phyloP scores from a whole-genome alignment of 1,140 invertebrate genomes.

The Anastatus disparis region DNA sequence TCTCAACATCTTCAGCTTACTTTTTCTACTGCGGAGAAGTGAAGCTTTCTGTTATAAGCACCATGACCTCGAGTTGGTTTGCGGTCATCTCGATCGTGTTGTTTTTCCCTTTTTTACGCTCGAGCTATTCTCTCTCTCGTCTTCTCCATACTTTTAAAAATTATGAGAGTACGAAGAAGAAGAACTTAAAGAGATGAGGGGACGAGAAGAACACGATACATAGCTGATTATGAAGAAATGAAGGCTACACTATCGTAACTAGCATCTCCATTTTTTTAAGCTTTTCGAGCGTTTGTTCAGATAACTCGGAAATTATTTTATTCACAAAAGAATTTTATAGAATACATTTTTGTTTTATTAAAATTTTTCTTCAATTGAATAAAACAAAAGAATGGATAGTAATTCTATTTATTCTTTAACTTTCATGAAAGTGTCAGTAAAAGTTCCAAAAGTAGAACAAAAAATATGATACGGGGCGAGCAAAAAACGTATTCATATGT shows the following conservation, averaged over 20 bases:
- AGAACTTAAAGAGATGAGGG: background rate
- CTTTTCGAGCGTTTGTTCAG: no score
- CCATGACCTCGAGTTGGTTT: slow-evolving; percentile 9
- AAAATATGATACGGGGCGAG: no score
- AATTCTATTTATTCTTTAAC: no score
- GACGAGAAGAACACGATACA: background rate
- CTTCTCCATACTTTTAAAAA: slow-evolving; percentile 7
- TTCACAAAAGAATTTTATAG: no score
- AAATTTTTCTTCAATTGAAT: no score
- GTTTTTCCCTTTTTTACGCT: slow-evolving; percentile 8
- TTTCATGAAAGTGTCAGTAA: no score
- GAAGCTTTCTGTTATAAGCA: slow-evolving; percentile 15
- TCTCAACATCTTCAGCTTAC: slow-evolving; percentile 19
- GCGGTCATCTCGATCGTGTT: slow-evolving; percentile 7
- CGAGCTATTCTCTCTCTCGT: background rate
- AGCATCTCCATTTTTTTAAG: no score
- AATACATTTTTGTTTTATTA: no score
- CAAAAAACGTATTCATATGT: no score
- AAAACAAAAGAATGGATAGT: no score
- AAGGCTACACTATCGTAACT: background rate
- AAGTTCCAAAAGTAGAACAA: no score
- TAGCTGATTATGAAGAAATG: slow-evolving; percentile 17
- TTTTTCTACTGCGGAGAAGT: background rate
- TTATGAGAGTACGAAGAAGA: background rate
- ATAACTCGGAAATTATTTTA: no score